Conservation (phyloP, 2,113 vertebrate genomes). For the Eubucco bourcierii region DNA sequence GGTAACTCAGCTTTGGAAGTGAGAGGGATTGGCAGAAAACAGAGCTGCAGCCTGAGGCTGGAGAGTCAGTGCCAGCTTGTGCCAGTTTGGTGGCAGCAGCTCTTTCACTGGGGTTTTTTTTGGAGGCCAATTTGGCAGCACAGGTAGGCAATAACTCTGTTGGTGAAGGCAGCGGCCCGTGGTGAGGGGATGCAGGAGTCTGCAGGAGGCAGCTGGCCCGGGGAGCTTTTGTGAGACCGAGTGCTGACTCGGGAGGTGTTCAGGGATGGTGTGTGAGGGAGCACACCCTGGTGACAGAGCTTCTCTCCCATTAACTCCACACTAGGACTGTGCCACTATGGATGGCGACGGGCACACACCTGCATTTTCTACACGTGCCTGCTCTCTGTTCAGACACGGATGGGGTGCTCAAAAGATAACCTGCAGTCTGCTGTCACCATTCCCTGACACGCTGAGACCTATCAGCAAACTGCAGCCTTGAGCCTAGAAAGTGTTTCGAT, state of each 20-base stretch:
- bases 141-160: background rate
- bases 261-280: background rate
- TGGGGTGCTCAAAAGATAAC: background rate
- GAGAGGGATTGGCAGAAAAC: background rate
- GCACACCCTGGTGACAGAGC: rapidly evolving
- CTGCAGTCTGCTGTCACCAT: background rate
- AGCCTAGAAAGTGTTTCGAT: background rate
- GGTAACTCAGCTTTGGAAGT: background rate
- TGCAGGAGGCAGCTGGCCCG: background rate
- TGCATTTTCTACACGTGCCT: background rate
- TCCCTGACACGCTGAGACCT: background rate
- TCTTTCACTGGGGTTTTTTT: background rate
- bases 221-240: background rate
- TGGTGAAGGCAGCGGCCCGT: background rate
- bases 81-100: background rate
- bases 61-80: background rate
- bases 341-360: background rate
- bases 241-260: background rate
- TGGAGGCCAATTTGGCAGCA: background rate
- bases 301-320: background rate
- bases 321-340: background rate
- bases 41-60: background rate
- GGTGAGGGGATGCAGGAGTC: background rate
- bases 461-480: background rate
- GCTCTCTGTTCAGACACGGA: background rate